Evolutionary conservation across 1,140 invertebrate genomes (phyloP).

Genomic region (Helicoverpa zea): DNA sequence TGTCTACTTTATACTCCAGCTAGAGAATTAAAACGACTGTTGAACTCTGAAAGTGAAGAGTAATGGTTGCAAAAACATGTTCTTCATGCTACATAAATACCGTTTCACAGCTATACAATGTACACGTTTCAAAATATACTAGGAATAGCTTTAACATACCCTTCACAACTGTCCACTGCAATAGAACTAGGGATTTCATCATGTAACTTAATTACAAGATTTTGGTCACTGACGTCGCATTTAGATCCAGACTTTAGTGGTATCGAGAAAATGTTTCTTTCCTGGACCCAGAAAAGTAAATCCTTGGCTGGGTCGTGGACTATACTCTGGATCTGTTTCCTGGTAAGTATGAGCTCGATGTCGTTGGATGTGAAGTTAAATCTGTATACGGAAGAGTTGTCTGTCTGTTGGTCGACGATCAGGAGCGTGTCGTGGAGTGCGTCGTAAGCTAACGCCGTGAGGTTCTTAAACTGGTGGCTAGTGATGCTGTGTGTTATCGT

Average conservation of each 20-base stretch:
- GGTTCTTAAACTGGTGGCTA: conserved; percentile 80
- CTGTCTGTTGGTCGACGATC: conserved; percentile 88
- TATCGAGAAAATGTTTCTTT: conserved; percentile 88
- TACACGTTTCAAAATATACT: no score
- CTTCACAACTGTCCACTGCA: conserved; percentile 94
- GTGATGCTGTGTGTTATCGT: conserved; percentile 82
- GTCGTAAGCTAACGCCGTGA: conserved; percentile 90
- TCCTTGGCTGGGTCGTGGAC: conserved; percentile 89
- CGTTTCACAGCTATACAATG: no score
- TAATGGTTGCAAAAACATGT: no score
- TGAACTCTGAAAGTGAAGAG: no score
- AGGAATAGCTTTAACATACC: conserved; percentile 82
- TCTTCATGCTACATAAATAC: no score
- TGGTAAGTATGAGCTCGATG: conserved; percentile 71
- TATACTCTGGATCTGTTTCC: conserved; percentile 87
- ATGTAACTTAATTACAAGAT: conserved; percentile 86
- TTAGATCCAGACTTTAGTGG: conserved; percentile 76
- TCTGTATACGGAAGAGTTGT: conserved; percentile 89
- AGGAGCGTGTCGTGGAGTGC: conserved; percentile 88
- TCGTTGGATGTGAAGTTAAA: conserved; percentile 84
- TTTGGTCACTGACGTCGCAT: conserved; percentile 67
- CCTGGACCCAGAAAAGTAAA: conserved; percentile 91
- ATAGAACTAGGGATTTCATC: conserved; percentile 91
- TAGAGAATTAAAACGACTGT: no score
- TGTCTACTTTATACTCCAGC: no score